Evolutionary conservation across 2,113 vertebrate genomes (phyloP).

Genomic region (Lepus americanus): DNA sequence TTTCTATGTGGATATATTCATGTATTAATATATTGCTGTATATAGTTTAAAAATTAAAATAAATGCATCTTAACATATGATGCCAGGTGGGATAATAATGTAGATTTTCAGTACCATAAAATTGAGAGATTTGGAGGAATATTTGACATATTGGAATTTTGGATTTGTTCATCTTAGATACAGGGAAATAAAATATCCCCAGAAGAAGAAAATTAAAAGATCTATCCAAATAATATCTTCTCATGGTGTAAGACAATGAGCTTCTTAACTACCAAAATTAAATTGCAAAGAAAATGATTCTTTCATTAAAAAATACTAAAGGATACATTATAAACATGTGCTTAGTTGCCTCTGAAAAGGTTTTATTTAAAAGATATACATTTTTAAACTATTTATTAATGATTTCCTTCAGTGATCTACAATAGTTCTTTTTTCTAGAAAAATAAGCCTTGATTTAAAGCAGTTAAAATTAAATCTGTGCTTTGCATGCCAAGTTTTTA

Average conservation of each 20-base stretch:
- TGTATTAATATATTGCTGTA: constrained; percentile 5
- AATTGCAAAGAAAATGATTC: neutral
- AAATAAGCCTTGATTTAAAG: constrained; percentile 14
- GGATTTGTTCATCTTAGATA: neutral
- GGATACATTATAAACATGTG: neutral
- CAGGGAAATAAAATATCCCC: neutral
- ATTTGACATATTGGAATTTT: constrained; percentile 23
- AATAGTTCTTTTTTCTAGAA: constrained; percentile 20
- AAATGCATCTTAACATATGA: neutral
- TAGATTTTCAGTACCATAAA: neutral
- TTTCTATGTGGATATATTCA: constrained; percentile 45
- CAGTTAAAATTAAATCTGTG: constrained; percentile 41
- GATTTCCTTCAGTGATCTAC: neutral
- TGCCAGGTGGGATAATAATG: neutral
- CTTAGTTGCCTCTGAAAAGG: neutral
- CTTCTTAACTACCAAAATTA: constrained; percentile 26
- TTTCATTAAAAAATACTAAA: neutral
- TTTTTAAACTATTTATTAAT: neutral
- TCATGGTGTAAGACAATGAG: neutral
- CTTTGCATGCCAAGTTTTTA: neutral
- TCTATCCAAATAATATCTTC: neutral
- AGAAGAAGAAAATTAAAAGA: neutral
- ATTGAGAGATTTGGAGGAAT: constrained; percentile 2
- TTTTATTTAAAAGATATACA: neutral
- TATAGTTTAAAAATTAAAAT: neutral